Conservation (phyloP, 2,888 invertebrate genomes). For the Agrochola macilenta region DNA sequence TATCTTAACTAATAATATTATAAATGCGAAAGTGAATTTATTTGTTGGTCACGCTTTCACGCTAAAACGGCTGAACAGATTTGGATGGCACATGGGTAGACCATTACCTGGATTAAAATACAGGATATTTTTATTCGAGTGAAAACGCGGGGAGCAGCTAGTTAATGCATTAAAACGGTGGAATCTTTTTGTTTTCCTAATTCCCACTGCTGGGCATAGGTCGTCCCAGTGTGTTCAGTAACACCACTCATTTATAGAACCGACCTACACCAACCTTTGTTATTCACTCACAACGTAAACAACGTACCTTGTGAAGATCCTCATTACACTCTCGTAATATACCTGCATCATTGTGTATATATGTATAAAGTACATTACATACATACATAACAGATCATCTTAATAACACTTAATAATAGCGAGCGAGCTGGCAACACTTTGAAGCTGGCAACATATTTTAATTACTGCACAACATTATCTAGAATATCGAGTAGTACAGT, state of each 20-base stretch:
- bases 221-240: not conserved
- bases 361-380: not conserved
- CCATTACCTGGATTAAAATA: too few species aligned
- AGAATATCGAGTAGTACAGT: slow-evolving; percentile 1
- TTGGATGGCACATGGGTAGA: too few species aligned
- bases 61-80: too few species aligned
- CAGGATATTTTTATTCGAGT: too few species aligned
- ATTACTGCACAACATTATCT: slow-evolving; percentile 11
- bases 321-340: slow-evolving; percentile 24
- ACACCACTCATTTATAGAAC: not conserved
- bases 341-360: not conserved
- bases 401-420: slow-evolving; percentile 42
- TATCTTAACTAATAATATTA: not conserved
- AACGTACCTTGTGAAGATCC: not conserved
- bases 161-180: not conserved
- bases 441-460: not conserved
- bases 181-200: too few species aligned
- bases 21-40: too few species aligned
- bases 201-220: not conserved
- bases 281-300: not conserved
- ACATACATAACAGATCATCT: slow-evolving; percentile 21
- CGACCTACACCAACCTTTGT: not conserved
- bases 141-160: too few species aligned
- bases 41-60: too few species aligned
- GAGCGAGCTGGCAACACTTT: slow-evolving; percentile 25